Conservation (phyloP, 2,797 vertebrate species). For the Sebastes goodei region DNA sequence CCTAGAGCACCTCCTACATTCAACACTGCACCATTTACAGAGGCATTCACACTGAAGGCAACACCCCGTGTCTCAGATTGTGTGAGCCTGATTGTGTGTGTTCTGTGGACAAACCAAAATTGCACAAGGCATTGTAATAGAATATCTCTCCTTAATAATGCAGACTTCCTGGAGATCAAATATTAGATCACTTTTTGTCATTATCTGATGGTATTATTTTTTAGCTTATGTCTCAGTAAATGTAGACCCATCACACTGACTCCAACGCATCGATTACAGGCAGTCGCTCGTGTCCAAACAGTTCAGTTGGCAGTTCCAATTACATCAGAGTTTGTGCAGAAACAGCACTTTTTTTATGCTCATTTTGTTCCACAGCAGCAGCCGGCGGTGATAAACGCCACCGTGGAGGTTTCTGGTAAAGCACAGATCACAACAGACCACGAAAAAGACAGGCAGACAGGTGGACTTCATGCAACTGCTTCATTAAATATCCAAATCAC, state of each 20-base stretch:
- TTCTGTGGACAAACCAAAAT: constrained; percentile 5
- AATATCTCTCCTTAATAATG: constrained; percentile 16
- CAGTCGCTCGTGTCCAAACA: constrained; percentile 31
- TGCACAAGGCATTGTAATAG: constrained; percentile 32
- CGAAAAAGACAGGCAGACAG: background rate
- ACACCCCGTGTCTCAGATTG: constrained; percentile 29
- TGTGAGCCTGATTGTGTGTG: constrained; percentile 4
- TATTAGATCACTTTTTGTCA: background rate
- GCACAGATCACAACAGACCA: constrained; percentile 5
- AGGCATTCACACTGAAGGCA: constrained; percentile 26
- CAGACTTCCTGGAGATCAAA: constrained; percentile 18
- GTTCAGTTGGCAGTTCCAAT: constrained; percentile 24
- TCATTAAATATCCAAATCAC: background rate
- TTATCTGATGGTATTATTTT: background rate
- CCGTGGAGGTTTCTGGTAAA: constrained; percentile 20
- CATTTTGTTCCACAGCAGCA: constrained; percentile 22
- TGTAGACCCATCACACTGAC: background rate
- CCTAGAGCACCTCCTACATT: constrained; percentile 40
- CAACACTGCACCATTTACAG: constrained; percentile 44
- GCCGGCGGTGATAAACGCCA: constrained; percentile 15
- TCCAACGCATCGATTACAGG: constrained; percentile 12
- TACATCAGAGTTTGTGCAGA: constrained; percentile 45
- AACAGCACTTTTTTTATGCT: constrained; percentile 35
- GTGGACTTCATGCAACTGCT: background rate
- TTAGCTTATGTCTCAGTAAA: background rate